Conservation (phyloP, 2,888 invertebrate species). For the Timandra comae region DNA sequence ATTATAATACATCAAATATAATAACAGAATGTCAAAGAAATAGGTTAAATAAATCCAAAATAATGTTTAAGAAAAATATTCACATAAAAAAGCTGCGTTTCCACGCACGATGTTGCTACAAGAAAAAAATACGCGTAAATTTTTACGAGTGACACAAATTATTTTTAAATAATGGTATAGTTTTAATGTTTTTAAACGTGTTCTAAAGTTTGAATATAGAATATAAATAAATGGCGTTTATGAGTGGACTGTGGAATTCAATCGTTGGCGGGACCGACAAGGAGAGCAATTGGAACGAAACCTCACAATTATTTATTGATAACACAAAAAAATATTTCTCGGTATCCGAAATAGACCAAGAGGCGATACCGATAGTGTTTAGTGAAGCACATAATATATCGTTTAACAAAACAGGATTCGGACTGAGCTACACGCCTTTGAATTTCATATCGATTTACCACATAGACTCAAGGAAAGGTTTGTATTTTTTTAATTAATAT, state of each 20-base stretch:
- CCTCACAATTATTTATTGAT: slow-evolving; percentile 71
- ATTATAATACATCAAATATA: background rate
- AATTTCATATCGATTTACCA: slow-evolving; percentile 79
- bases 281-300: slow-evolving; percentile 56
- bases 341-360: slow-evolving; percentile 80
- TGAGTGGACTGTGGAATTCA: slow-evolving; percentile 68
- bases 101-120: too few species aligned
- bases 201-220: slow-evolving; percentile 18
- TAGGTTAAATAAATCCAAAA: too few species aligned
- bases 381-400: slow-evolving; percentile 66
- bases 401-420: slow-evolving; percentile 67
- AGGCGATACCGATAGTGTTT: slow-evolving; percentile 78
- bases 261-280: slow-evolving; percentile 63
- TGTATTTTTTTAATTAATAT: too few species aligned
- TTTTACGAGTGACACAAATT: slow-evolving; percentile 13
- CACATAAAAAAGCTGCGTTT: too few species aligned
- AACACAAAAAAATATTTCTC: slow-evolving; percentile 80
- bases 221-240: slow-evolving; percentile 67
- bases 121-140: too few species aligned
- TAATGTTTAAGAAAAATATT: too few species aligned
- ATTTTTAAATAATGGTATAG: slow-evolving; percentile 7
- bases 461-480: slow-evolving; percentile 82
- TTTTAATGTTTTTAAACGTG: background rate
- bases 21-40: too few species aligned
- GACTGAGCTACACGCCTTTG: slow-evolving; percentile 76